Conservation (phyloP, 1,140 invertebrate species). For the Drosophila miranda region DNA sequence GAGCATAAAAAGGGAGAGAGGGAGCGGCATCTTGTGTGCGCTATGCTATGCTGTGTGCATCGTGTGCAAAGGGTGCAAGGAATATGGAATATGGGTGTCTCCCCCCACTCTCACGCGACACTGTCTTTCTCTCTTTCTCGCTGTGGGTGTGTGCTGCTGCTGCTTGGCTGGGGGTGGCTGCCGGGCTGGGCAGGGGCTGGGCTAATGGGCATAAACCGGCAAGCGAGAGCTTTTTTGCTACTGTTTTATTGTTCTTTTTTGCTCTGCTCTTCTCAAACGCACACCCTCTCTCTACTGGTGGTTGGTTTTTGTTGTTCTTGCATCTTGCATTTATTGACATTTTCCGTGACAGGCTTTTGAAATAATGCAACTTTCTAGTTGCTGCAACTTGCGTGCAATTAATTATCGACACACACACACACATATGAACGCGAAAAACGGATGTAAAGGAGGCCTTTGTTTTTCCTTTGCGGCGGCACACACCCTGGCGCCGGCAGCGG, state of each 20-base stretch:
- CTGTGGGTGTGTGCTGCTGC: slow-evolving; percentile 13
- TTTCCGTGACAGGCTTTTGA: slow-evolving; percentile 34
- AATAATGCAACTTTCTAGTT: slow-evolving; percentile 51
- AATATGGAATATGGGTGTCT: slow-evolving; percentile 2
- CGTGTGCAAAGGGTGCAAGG: slow-evolving; percentile 45
- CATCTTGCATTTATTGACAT: slow-evolving; percentile 74
- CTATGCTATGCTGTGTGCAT: slow-evolving; percentile 4
- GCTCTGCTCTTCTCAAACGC: slow-evolving; percentile 20
- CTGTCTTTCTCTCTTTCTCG: slow-evolving; percentile 1
- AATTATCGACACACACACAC: slow-evolving; percentile 39
- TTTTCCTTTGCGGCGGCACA: slow-evolving; percentile 48
- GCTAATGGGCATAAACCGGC: slow-evolving; percentile 33
- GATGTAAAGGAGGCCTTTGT: slow-evolving; percentile 41
- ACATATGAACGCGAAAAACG: slow-evolving; percentile 23
- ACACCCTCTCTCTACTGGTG: slow-evolving; percentile 59
- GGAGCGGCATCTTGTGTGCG: slow-evolving; percentile 34
- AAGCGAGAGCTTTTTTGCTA: slow-evolving; percentile 41
- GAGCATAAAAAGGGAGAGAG: slow-evolving; percentile 8
- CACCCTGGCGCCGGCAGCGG: slow-evolving; percentile 70
- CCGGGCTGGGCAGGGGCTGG: background rate
- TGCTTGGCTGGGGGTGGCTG: slow-evolving; percentile 44
- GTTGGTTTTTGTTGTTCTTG: slow-evolving; percentile 62
- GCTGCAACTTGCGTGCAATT: slow-evolving; percentile 61
- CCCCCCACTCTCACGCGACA: too few relatives aligned
- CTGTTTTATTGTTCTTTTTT: slow-evolving; percentile 50